Conservation (phyloP, 1,140 invertebrate genomes). For the Chlorops oryzae region DNA sequence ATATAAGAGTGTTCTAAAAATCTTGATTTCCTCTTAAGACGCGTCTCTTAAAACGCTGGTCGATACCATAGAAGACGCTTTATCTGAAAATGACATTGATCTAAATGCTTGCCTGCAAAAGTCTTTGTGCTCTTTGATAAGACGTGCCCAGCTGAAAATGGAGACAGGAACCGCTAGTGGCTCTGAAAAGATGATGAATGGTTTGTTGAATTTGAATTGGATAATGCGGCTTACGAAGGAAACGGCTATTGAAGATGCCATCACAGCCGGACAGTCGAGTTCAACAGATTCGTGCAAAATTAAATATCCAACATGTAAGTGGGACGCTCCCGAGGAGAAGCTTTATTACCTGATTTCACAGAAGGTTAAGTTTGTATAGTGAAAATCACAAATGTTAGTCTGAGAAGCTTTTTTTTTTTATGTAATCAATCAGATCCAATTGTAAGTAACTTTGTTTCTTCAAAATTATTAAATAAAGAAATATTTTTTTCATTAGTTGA, state of each 20-base stretch:
- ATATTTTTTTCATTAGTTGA: too few species aligned
- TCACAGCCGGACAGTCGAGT: constrained; percentile 22
- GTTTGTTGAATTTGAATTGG: constrained; percentile 26
- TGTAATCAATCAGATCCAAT: constrained; percentile 14
- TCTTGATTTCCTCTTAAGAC: not conserved
- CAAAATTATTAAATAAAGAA: constrained; percentile 21
- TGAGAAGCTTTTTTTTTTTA: too few species aligned
- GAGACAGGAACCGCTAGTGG: constrained; percentile 17
- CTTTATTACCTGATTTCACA: constrained; percentile 20
- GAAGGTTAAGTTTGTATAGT: constrained; percentile 30
- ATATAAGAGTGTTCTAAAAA: not conserved
- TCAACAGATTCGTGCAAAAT: too few species aligned
- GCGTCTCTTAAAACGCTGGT: too few species aligned
- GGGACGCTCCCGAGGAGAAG: constrained; percentile 26
- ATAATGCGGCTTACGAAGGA: constrained; percentile 23
- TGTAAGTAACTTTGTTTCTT: constrained; percentile 10
- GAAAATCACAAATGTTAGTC: too few species aligned
- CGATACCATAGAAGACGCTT: constrained; percentile 24
- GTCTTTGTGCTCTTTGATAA: constrained; percentile 24
- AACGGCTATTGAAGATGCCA: constrained; percentile 21
- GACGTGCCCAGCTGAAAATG: constrained; percentile 16
- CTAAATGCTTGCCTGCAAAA: constrained; percentile 30
- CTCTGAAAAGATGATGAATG: constrained; percentile 27
- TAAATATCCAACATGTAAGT: constrained; percentile 29
- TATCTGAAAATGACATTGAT: constrained; percentile 30